Evolutionary conservation across 2,113 vertebrate genomes (phyloP), one percentile per base, ranked within the genome.

Genomic region (Lycocorax pyrrhopterus): DNA sequence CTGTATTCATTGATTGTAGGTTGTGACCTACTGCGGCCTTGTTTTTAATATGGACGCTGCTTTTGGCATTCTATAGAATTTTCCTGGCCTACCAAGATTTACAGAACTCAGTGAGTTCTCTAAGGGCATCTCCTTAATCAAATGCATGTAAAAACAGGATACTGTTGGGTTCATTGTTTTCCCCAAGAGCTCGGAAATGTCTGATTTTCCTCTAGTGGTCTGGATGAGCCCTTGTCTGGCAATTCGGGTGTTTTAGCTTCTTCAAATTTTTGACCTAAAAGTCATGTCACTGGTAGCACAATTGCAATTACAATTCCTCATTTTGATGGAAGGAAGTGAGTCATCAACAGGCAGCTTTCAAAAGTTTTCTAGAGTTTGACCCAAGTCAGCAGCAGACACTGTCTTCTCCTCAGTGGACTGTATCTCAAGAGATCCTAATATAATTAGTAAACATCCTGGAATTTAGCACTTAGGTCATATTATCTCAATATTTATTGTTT

Each of bases 271-370:
- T 94, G 80, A 93, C 93, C 92, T 43, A 53, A 43, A 60, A 69
- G 93, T 90, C 83, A 47, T 81, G 64, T 78, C 73, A 86, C 60
- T 78, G 77, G 66, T 75, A 91, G 52, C 44, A 87, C 76, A 76
- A 67, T 52, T 62, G 20, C 55, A 85, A 85, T 87, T 95, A 49
- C 66, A 92, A 13, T 91, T 80, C 51, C 26, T 95, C 55, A 49
- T 92, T 90, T 77, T 86, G 68, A 74, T 88, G 68, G 44, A 80
- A 94, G 90, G 88, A 95, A 96, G 53, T 53, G 60, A 86, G 44
- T 81, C 16, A 33, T 87, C 90, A 94, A 90, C 47, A 80, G 30
- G 30, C 67, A 92, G 26, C 8, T 82, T 60, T 68, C 66, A 78
- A 29, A 81, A 35, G 20, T 77, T 88, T 83, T 88, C 46, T 84